A percentile compares a stretch with the other conserved stretches of the same genome.
Evolutionary conservation across 2,888 invertebrate species (phyloP).

Genomic region (Apodemia zela): DNA sequence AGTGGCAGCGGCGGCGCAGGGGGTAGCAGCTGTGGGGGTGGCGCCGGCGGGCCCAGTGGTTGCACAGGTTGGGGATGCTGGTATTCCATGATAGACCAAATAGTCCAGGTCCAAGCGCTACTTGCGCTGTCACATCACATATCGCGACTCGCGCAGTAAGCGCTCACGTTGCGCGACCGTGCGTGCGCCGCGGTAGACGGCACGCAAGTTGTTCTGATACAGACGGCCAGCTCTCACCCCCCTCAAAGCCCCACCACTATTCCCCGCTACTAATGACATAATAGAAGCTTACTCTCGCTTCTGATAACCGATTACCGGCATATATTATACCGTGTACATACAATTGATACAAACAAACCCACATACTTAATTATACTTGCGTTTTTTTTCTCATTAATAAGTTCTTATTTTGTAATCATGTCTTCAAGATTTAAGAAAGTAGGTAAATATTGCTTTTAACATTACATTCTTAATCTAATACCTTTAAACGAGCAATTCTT

Average conservation of each 20-base stretch:
- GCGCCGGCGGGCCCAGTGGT: constrained; percentile 83
- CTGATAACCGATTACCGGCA: constrained; percentile 53
- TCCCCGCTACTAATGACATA: constrained; percentile 45
- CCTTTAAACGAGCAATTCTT: no score
- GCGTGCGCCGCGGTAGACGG: constrained; percentile 49
- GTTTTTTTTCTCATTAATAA: background rate
- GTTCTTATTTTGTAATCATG: background rate
- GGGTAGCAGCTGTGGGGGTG: constrained; percentile 82
- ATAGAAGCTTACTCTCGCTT: constrained; percentile 56
- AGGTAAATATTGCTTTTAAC: no score
- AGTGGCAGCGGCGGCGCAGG: constrained; percentile 81
- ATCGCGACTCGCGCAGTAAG: constrained; percentile 56
- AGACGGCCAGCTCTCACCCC: constrained; percentile 31
- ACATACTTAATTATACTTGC: background rate
- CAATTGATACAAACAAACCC: constrained; percentile 32
- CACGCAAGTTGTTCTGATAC: constrained; percentile 39
- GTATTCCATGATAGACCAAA: constrained; percentile 65
- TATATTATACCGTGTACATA: constrained; percentile 43
- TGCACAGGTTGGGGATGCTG: constrained; percentile 69
- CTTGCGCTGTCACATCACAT: constrained; percentile 48
- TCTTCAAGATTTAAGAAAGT: background rate
- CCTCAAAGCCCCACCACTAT: constrained; percentile 36
- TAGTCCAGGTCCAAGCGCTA: constrained; percentile 37
- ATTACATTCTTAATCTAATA: no score
- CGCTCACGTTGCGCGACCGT: constrained; percentile 51